Percentiles rank a stretch among this genome's conserved stretches.
phyloP scores from a whole-genome alignment of 2,888 invertebrate genomes.

The Drosophila acutilabella region DNA sequence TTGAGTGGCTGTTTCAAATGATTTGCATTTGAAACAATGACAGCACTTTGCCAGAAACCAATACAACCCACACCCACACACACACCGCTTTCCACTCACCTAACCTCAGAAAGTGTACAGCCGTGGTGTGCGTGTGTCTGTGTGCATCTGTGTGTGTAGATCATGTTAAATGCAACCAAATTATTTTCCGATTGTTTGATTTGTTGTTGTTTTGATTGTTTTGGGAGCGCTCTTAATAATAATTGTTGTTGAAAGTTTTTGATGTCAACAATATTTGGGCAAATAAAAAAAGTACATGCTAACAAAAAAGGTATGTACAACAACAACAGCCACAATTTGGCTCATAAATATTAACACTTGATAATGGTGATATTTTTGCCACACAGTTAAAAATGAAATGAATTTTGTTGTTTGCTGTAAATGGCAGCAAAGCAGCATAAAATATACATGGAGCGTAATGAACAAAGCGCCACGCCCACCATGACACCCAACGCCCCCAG shows the following conservation, averaged over 20 bases:
- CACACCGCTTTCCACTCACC: neutral
- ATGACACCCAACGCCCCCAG: conserved; percentile 6
- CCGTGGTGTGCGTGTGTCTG: neutral
- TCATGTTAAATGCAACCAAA: conserved; percentile 60
- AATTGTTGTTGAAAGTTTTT: conserved; percentile 44
- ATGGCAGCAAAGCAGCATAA: conserved; percentile 43
- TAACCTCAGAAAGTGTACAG: neutral
- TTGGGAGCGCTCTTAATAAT: conserved; percentile 21
- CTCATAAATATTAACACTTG: conserved; percentile 55
- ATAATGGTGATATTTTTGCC: conserved; percentile 53
- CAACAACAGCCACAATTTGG: conserved; percentile 16
- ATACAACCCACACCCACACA: conserved; percentile 20
- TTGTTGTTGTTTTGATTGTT: conserved; percentile 53
- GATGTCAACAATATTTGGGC: conserved; percentile 25
- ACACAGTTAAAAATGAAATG: conserved; percentile 24
- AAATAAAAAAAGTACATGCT: conserved; percentile 43
- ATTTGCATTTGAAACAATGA: conserved; percentile 76
- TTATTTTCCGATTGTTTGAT: conserved; percentile 62
- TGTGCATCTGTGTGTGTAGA: conserved; percentile 50
- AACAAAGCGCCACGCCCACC: conserved; percentile 44
- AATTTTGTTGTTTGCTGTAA: conserved; percentile 20
- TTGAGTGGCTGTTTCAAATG: conserved; percentile 65
- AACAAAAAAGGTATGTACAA: conserved; percentile 34
- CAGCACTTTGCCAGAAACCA: conserved; percentile 55
- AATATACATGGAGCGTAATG: conserved; percentile 59